These are phyloP conservation scores for Enoplolaimus lenunculus DNA, from an alignment of 2,888 invertebrate genomes.

Conservation along the genomic window DNA sequence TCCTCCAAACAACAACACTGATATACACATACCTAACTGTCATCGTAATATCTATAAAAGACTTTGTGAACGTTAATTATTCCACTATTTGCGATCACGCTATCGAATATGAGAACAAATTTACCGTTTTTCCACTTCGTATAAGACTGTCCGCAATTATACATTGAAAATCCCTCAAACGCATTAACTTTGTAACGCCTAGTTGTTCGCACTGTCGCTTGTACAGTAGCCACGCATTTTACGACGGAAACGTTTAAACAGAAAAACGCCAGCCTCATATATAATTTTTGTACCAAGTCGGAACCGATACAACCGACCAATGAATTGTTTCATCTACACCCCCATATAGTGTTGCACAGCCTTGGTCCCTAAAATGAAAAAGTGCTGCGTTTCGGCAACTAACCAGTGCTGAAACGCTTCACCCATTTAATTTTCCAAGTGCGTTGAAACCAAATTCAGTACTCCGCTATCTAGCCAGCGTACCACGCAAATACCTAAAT, in stretches of 20 bases:
- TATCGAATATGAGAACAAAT: no score
- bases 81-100: no score
- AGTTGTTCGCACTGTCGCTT: not conserved
- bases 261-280: not conserved
- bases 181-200: not conserved
- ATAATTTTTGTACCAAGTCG: not conserved
- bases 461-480: not conserved
- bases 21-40: no score
- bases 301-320: not conserved
- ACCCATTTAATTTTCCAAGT: not conserved
- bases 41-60: no score
- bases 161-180: not conserved
- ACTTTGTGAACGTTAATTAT: no score
- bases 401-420: not conserved
- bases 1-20: no score
- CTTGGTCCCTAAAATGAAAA: not conserved
- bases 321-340: not conserved
- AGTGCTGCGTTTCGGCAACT: not conserved
- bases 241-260: not conserved
- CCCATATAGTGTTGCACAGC: not conserved
- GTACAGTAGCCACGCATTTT: not conserved
- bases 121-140: not conserved
- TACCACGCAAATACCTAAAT: conserved; percentile 1
- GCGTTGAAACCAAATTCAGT: not conserved
- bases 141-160: not conserved